These are phyloP conservation scores for Onychostruthus taczanowskii DNA, from an alignment of 2,113 vertebrate genomes.

Conservation along the genomic window DNA sequence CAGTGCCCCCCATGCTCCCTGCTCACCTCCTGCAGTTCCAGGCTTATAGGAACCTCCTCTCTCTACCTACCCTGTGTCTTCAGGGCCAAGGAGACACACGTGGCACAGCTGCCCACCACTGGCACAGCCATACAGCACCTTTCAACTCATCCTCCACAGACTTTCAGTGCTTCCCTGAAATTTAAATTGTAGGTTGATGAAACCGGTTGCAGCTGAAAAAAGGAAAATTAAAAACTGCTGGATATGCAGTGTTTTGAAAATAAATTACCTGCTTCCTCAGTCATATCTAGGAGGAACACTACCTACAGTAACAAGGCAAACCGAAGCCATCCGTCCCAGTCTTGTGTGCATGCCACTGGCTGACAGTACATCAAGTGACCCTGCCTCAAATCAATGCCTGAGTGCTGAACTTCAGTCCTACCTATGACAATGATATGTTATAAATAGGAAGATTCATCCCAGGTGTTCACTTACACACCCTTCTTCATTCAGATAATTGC, in stretches of 20 bases:
- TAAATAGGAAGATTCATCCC: background rate
- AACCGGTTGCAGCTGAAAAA: background rate
- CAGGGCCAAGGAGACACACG: background rate
- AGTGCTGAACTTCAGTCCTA: background rate
- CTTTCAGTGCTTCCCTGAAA: background rate
- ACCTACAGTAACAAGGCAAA: background rate
- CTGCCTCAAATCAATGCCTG: background rate
- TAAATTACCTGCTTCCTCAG: background rate
- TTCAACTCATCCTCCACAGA: background rate
- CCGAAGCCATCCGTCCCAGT: background rate
- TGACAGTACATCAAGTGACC: background rate
- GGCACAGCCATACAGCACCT: background rate
- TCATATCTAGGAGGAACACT: background rate
- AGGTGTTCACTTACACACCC: background rate
- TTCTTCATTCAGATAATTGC: background rate
- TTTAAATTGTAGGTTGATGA: background rate
- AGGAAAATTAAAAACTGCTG: background rate
- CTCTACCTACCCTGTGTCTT: fast-evolving
- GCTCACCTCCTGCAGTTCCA: fast-evolving
- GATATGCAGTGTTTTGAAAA: background rate
- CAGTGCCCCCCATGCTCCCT: fast-evolving
- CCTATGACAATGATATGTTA: fast-evolving
- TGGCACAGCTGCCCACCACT: background rate
- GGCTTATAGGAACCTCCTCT: background rate
- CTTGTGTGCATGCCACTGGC: background rate